Evolutionary conservation across 1,140 invertebrate genomes (phyloP), one percentile per base, ranked within the genome.

Genomic region (Campoletis sonorensis): DNA sequence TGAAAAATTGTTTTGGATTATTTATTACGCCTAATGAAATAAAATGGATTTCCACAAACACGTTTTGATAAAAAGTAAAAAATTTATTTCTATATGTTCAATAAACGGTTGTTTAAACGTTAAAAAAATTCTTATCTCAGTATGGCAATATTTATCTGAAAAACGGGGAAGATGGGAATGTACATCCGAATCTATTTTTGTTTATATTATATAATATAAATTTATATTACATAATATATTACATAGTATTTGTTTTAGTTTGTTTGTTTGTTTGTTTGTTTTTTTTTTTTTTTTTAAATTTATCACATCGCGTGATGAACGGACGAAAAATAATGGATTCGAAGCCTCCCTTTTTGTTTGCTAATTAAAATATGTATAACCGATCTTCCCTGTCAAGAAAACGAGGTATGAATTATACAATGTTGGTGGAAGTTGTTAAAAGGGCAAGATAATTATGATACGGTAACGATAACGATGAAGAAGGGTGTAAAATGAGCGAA

Each of bases 141-240:
- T 13, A 15, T 78, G 16, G 30, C 16, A 3, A 73, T 4, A 30
- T 75, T 23, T 68, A 58, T 40, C 23, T 61, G 15, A 67, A 40
- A 71, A 45, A 45, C 27, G 49, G 67, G 45, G 72, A 77, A 75
- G 54, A 80, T 78, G 70, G 54, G 45, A 58, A 77, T 64, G 81
- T 81, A 75, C 71, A 70, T 77, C 30, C 23, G 76, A 73, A 84
- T 81, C 51, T 67, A 83, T 80, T 45, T 79, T 68, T 16, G 73
- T 79, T 81, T 61, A 80, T 33, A 84, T 79, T 80, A 82, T 80
- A 81, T 70, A 51, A 45, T 40, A 77, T 45, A 79, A 72, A 76
- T 82, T 81, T 51, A 81, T 64, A 70, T 67, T 23, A 82, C 79
- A 79, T 37, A 40, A 81, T 82, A 82, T 72, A 45, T 76, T 79